Conservation (phyloP, 35 echinoderm and acorn worm genomes). For the Strongylocentrotus purpuratus region DNA sequence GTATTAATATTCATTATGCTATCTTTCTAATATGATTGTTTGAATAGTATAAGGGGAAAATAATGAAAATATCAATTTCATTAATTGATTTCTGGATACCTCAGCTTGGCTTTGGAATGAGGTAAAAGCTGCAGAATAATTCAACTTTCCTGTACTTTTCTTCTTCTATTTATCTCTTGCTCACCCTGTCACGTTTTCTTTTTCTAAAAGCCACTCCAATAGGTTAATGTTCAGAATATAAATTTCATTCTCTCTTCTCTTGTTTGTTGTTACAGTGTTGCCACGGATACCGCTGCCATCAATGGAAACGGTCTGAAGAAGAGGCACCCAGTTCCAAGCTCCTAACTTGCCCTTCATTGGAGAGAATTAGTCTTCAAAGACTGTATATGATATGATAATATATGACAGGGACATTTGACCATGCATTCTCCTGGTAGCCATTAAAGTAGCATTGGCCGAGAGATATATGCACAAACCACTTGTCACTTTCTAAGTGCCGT, state of each 20-base stretch:
- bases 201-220: no score
- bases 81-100: no score
- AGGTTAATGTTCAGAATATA: background rate
- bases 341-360: background rate
- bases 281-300: slow-evolving; percentile 11
- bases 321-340: background rate
- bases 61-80: no score
- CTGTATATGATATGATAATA: background rate
- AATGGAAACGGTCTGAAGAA: slow-evolving; percentile 55
- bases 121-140: no score
- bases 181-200: no score
- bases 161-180: no score
- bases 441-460: background rate
- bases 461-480: background rate
- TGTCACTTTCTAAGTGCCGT: no score
- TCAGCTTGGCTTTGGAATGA: no score
- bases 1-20: no score
- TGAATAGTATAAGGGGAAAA: no score
- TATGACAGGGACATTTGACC: background rate
- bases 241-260: background rate
- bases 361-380: background rate
- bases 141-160: no score
- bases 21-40: no score
- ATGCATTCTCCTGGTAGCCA: background rate
- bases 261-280: slow-evolving; percentile 16